Evolutionary conservation across 2,888 invertebrate species (phyloP), one percentile per base, ranked within the genome.

Genomic region (Aphodius sticticus): DNA sequence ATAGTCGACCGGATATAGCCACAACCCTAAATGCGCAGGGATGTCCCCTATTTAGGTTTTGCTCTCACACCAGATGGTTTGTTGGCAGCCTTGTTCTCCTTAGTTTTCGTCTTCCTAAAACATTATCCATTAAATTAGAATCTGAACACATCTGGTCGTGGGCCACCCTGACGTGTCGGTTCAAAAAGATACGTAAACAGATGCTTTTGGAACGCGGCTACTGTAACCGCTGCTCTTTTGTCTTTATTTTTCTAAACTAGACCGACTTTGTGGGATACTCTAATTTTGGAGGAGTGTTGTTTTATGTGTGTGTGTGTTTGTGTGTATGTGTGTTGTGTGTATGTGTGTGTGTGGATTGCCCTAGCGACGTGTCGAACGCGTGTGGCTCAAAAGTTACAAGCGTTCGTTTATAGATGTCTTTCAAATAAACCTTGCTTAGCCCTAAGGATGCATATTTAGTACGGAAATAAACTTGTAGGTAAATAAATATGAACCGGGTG

Each of bases 71-170:
- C 53, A 53, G 53, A 53, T 53, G 36, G 26, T 37, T n/a, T 35
- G 74, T 36, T 74, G 74, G 74, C 74, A 37, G 36, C n/a, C 74
- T 74, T 74, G n/a, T 74, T 35, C 74, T 15, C 35, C 74, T 74
- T 35, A 35, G 36, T 26, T 26, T 1, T 26, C 26, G 36, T 15
- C 36, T 36, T 74, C 74, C 37, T 12, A 26, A 53, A 36, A 74
- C 16, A 74, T 53, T 2, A 9, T 35, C 37, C n/a, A 16, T 71
- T 71, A 71, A 71, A 71, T 71, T 71, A 16, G 71, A 71, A 35
- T 16, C 16, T 35, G 35, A 36, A 37, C 36, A 36, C 74, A 74
- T 74, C 74, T 74, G 74, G 74, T 74, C 15, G 71, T 71, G 74
- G n/a, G 74, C 36, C 37, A 74, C 37, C 74, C 74, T 37, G 12